Evolutionary conservation across 2,113 vertebrate species (phyloP), one percentile per base, ranked within the genome.

Genomic region (Verasper variegatus): DNA sequence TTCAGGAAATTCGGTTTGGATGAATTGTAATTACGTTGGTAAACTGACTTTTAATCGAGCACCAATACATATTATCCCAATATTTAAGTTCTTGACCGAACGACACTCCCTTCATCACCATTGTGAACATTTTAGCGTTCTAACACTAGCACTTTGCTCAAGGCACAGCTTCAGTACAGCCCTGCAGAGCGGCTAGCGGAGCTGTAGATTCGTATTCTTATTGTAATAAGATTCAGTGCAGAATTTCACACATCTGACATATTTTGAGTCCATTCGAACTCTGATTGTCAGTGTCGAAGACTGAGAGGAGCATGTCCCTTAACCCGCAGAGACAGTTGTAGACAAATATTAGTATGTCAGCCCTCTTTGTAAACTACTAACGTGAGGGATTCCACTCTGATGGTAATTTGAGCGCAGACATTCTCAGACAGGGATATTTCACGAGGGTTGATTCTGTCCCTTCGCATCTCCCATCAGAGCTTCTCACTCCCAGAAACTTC

Each of bases 401-500:
- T 71, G 76, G 52, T 83, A 76, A 87, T 88, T 85, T 78, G 45
- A 87, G 23, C 65, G 10, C 2, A 56, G 63, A 84, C 71, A 74
- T 70, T 78, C 69, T 64, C 45, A 70, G 72, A 88, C 78, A 23
- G 40, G 66, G 47, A 76, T 64, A 71, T 82, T 80, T 78, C 72
- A 84, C 3, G n/a, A 80, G 85, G 72, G 51, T 82, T 52, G 60
- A 82, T 82, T 84, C 69, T 80, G 83, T 90, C 83, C 78, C 45
- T 70, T 72, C 56, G 35, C 58, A 86, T 88, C 76, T 82, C 57
- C 68, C 61, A 31, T 81, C 74, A 82, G 55, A 74, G 42, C 70
- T 66, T 52, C 59, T 27, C 5, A 74, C 82, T 86, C 82, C 86
- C 74, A 74, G 52, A 85, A 82, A 85, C 88, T 85, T 84, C 77